These are phyloP conservation scores for Sebastolobus altivelis DNA, from an alignment of 2,797 vertebrate species.

Conservation along the genomic window DNA sequence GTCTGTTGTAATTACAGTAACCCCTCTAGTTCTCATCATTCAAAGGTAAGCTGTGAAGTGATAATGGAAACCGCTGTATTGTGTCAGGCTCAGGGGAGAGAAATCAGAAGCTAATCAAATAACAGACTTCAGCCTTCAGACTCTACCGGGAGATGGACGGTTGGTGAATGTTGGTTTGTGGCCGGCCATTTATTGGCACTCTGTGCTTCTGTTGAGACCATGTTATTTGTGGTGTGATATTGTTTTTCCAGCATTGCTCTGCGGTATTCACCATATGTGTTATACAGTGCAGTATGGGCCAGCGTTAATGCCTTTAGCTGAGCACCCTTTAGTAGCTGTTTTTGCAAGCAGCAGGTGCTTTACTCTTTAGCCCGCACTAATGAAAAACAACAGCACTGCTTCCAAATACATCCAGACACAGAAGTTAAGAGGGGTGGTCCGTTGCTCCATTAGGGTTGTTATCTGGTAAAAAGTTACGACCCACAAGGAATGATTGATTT, in stretches of 20 bases:
- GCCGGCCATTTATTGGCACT: constrained; percentile 4
- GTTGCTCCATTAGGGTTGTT: constrained; percentile 43
- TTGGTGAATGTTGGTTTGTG: constrained; percentile 41
- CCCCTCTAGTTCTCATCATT: constrained; percentile 41
- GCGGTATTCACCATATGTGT: constrained; percentile 19
- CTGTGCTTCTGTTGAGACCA: constrained; percentile 18
- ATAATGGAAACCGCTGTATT: constrained; percentile 58
- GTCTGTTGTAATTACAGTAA: constrained; percentile 59
- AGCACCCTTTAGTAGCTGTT: constrained; percentile 47
- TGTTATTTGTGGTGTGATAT: constrained; percentile 17
- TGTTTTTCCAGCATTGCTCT: constrained; percentile 17
- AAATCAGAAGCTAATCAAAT: constrained; percentile 75
- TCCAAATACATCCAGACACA: constrained; percentile 42
- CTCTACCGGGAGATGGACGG: constrained; percentile 17
- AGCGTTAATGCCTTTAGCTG: constrained; percentile 44
- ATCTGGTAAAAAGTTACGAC: constrained; percentile 61
- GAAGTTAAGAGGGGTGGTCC: constrained; percentile 23
- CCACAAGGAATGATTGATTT: constrained; percentile 61
- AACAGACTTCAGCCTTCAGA: constrained; percentile 46
- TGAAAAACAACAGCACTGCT: constrained; percentile 65
- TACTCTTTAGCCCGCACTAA: constrained; percentile 55
- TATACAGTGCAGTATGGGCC: constrained; percentile 15
- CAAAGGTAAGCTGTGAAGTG: constrained; percentile 58
- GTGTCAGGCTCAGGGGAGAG: constrained; percentile 56
- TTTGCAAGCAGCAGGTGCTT: constrained; percentile 70